These are phyloP conservation scores for Elysia crispata DNA, from an alignment of 2,888 invertebrate genomes.

Conservation along the genomic window DNA sequence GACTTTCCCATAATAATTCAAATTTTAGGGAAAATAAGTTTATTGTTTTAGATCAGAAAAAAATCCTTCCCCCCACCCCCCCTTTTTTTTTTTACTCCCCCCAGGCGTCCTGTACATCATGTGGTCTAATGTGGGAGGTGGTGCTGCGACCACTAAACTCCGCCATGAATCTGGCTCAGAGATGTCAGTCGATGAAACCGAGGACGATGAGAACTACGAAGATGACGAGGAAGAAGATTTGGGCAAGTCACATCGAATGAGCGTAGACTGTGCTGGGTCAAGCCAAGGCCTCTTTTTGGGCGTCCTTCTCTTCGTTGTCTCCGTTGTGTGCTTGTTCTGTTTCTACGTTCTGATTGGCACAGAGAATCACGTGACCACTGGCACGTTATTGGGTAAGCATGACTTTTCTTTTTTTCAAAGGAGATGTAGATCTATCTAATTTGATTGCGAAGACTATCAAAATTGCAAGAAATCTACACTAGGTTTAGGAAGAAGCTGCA, in stretches of 20 bases:
- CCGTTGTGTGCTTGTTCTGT: constrained; percentile 85
- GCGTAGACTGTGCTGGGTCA: constrained; percentile 91
- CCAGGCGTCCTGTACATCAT: constrained; percentile 92
- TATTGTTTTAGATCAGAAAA: background rate
- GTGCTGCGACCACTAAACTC: background rate
- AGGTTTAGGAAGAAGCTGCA: no score
- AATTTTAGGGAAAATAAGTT: no score
- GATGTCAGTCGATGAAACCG: background rate
- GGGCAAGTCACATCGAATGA: constrained; percentile 54
- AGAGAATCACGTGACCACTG: constrained; percentile 87
- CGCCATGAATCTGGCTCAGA: constrained; percentile 25
- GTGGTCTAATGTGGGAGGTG: constrained; percentile 88
- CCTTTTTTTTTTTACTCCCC: background rate
- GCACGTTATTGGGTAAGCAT: constrained; percentile 88
- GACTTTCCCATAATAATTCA: no score
- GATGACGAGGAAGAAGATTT: constrained; percentile 45
- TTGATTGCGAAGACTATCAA: no score
- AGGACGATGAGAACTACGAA: constrained; percentile 18
- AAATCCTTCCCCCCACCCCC: no score
- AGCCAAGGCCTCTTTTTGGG: constrained; percentile 88
- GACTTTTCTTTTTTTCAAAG: no score
- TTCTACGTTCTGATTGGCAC: constrained; percentile 91
- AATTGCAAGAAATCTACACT: no score
- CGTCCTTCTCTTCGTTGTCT: constrained; percentile 81
- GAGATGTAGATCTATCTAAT: no score